Evolutionary conservation across 1,140 invertebrate genomes (phyloP).

Genomic region (Drosophila setifemur): DNA sequence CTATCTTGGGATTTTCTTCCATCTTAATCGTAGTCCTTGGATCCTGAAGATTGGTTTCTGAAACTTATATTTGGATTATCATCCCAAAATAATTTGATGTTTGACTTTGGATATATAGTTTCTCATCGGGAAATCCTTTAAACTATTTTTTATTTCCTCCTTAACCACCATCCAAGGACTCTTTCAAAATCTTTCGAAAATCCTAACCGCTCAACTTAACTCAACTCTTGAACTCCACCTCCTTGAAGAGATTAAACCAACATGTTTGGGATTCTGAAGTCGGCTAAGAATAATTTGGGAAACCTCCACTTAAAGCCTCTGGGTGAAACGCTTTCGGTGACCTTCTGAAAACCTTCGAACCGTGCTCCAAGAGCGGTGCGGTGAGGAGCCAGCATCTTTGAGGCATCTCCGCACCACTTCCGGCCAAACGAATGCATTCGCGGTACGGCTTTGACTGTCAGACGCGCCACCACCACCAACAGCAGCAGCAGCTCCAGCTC

Average conservation of each 20-base stretch:
- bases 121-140: too few relatives aligned
- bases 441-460: constrained; percentile 76
- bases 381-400: neutral
- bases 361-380: neutral
- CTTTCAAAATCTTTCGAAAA: too few relatives aligned
- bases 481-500: constrained; percentile 36
- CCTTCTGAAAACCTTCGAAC: neutral
- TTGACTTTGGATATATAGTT: too few relatives aligned
- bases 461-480: constrained; percentile 64
- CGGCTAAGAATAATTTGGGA: neutral
- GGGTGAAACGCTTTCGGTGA: neutral
- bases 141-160: too few relatives aligned
- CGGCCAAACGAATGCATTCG: constrained; percentile 80
- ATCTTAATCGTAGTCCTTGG: too few relatives aligned
- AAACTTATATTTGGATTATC: neutral
- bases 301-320: neutral
- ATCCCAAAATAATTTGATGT: neutral
- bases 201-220: too few relatives aligned
- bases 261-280: neutral
- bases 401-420: constrained; percentile 11
- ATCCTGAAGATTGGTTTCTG: neutral
- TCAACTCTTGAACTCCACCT: too few relatives aligned
- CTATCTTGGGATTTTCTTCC: too few relatives aligned
- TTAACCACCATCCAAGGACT: too few relatives aligned
- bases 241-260: too few relatives aligned